A percentile compares a stretch with the other conserved stretches of the same genome.
These are phyloP conservation scores for Lophotriccus pileatus DNA, from an alignment of 2,797 vertebrate genomes.

Conservation along the genomic window DNA sequence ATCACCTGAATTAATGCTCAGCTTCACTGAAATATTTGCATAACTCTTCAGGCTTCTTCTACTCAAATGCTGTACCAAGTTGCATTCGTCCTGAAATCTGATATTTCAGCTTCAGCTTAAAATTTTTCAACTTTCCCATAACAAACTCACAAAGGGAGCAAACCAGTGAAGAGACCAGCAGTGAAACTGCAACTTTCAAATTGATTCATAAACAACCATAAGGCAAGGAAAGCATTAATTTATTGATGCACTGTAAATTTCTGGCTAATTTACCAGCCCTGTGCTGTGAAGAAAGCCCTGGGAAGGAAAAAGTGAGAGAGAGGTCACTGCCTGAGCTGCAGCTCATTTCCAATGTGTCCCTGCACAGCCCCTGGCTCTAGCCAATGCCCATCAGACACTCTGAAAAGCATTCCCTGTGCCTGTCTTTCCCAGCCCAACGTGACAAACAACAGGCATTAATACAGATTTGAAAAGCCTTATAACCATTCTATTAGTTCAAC, in stretches of 20 bases:
- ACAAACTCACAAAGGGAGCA: background rate
- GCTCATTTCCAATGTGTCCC: background rate
- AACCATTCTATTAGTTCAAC: background rate
- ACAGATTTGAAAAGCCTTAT: background rate
- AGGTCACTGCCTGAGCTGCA: background rate
- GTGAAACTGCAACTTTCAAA: background rate
- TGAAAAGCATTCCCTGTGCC: background rate
- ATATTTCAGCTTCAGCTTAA: background rate
- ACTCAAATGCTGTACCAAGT: background rate
- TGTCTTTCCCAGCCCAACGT: background rate
- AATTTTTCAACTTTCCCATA: background rate
- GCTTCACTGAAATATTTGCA: background rate
- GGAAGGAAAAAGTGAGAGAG: background rate
- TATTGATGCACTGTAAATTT: background rate
- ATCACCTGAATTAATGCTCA: background rate
- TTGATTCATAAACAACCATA: background rate
- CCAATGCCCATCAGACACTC: accelerated
- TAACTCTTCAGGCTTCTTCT: background rate
- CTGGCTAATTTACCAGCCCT: background rate
- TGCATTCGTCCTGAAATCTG: background rate
- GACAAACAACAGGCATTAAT: background rate
- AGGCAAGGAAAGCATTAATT: background rate
- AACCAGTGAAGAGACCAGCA: background rate
- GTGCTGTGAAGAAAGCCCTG: background rate
- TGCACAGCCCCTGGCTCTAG: accelerated